A percentile compares a stretch with the other conserved stretches of the same genome.
phyloP scores from a whole-genome alignment of 2,888 invertebrate species.

The Tenthredo distinguenda region DNA sequence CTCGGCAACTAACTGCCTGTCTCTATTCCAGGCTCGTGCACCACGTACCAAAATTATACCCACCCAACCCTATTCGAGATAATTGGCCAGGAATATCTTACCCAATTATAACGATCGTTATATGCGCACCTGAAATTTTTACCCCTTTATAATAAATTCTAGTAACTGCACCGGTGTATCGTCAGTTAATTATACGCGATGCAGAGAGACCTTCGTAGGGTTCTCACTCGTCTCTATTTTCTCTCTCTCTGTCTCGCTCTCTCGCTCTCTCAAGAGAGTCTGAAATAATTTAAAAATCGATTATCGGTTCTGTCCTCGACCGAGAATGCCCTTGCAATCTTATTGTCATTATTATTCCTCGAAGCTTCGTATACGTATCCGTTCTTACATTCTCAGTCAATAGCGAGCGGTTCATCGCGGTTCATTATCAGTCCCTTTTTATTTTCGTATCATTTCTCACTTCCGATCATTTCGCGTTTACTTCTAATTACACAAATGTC shows the following conservation, averaged over 20 bases:
- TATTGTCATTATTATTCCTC: conserved; percentile 5
- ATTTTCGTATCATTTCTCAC: background rate
- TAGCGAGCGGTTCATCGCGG: background rate
- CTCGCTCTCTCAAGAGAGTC: background rate
- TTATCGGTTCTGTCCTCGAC: conserved; percentile 9
- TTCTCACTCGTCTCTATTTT: background rate
- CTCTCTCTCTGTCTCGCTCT: background rate
- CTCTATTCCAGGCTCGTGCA: background rate
- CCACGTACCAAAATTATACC: conserved; percentile 2
- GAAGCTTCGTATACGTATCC: background rate
- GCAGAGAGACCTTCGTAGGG: background rate
- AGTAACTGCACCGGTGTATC: background rate
- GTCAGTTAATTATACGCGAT: background rate
- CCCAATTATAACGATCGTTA: background rate
- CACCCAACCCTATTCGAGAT: background rate
- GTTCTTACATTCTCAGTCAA: background rate
- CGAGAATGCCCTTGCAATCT: background rate
- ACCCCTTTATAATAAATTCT: background rate
- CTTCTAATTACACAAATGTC: background rate
- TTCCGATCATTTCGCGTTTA: background rate
- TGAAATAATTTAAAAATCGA: conserved; percentile 31
- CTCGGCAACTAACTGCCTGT: conserved; percentile 17
- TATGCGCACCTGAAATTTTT: background rate
- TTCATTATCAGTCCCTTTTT: background rate
- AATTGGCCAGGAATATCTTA: background rate